These are phyloP conservation scores for Drosophila quinaria DNA, from an alignment of 2,888 invertebrate genomes.

Conservation along the genomic window DNA sequence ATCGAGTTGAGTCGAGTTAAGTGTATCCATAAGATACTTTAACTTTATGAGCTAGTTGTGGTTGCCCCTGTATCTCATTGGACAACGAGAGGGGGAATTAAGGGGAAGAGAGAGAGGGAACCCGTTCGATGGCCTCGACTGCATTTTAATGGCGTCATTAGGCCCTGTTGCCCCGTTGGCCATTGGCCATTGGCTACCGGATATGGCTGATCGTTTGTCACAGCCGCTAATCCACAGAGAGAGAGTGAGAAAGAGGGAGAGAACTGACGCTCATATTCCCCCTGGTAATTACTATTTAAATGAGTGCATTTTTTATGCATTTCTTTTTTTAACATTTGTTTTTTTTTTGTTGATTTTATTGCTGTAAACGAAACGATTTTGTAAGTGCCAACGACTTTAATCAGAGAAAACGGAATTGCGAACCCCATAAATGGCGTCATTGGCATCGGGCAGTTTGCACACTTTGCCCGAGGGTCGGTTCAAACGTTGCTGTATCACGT, in stretches of 20 bases:
- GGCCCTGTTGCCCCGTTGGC: constrained; percentile 30
- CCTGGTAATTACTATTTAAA: constrained; percentile 75
- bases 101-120: constrained; percentile 5
- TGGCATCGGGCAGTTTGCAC: constrained; percentile 71
- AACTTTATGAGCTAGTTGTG: not conserved
- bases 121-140: constrained; percentile 52
- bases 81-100: not conserved
- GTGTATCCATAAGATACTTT: not conserved
- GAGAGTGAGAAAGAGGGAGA: not conserved
- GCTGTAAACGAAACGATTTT: constrained; percentile 62
- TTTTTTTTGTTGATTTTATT: constrained; percentile 4
- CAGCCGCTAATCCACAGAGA: constrained; percentile 56
- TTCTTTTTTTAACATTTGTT: not conserved
- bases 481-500: constrained; percentile 54
- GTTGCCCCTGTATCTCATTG: not conserved
- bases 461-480: constrained; percentile 57
- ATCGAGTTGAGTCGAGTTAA: constrained; percentile 5
- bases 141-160: constrained; percentile 77
- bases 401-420: constrained; percentile 55
- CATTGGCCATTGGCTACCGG: constrained; percentile 66
- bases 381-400: constrained; percentile 17
- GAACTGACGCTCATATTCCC: not conserved
- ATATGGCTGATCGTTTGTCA: constrained; percentile 79
- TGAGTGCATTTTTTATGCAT: constrained; percentile 70
- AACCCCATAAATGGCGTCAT: constrained; percentile 68